Conservation (phyloP, 2,888 invertebrate genomes). For the Zonitis immaculata region DNA sequence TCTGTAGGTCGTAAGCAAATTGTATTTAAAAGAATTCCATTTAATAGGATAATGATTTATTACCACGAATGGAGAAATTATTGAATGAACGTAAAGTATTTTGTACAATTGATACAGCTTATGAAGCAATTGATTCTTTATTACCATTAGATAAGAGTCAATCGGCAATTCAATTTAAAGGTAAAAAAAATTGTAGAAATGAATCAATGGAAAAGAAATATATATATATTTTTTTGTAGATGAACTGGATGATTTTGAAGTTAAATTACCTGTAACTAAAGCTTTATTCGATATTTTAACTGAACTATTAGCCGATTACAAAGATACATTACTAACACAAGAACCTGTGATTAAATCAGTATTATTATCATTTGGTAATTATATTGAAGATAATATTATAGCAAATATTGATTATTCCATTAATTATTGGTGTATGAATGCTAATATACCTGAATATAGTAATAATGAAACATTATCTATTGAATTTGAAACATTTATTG, state of each 20-base stretch:
- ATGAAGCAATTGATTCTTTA: constrained; percentile 59
- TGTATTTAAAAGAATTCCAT: too few species aligned
- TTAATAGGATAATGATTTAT: constrained; percentile 46
- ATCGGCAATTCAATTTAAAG: constrained; percentile 33
- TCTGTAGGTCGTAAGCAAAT: too few species aligned
- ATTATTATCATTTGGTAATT: constrained; percentile 47
- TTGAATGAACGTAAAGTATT: constrained; percentile 55
- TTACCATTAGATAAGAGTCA: constrained; percentile 36
- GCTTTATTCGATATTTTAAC: constrained; percentile 49
- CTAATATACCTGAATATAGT: constrained; percentile 30
- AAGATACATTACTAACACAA: constrained; percentile 47
- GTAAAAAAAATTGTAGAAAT: too few species aligned
- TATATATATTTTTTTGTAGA: too few species aligned
- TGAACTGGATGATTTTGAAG: constrained; percentile 52
- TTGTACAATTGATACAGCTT: constrained; percentile 57
- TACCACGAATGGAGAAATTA: constrained; percentile 51
- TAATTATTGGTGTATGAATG: constrained; percentile 29
- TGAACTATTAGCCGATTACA: constrained; percentile 49
- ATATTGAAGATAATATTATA: constrained; percentile 41
- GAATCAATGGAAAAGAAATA: too few species aligned
- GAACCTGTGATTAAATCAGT: constrained; percentile 51
- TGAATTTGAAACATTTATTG: constrained; percentile 38
- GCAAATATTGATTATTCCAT: constrained; percentile 30
- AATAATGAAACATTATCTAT: constrained; percentile 33
- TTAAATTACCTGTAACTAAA: constrained; percentile 49